These are phyloP conservation scores for Gambusia affinis DNA, from an alignment of 2,113 vertebrate species.

Conservation along the genomic window DNA sequence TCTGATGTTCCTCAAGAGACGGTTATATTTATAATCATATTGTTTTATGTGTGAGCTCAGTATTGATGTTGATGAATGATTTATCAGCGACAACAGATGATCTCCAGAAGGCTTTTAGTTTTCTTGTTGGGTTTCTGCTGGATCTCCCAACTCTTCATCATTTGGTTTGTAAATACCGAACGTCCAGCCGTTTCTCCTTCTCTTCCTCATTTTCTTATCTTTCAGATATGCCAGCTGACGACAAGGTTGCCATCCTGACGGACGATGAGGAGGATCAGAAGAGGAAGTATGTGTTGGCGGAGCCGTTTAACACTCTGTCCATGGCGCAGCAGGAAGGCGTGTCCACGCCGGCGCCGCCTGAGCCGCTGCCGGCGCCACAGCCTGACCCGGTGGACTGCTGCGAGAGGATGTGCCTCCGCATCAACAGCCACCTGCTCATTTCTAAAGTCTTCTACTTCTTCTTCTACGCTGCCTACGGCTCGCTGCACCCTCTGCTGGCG, in stretches of 20 bases:
- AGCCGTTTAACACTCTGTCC: constrained; percentile 85
- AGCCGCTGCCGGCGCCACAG: constrained; percentile 43
- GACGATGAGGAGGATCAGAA: constrained; percentile 97
- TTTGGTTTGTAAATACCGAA: constrained; percentile 17
- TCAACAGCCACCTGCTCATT: constrained; percentile 91
- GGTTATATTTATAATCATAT: constrained; percentile 1
- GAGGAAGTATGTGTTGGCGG: constrained; percentile 89
- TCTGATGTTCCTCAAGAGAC: constrained; percentile 1
- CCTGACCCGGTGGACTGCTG: constrained; percentile 86
- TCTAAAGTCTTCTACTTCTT: constrained; percentile 99
- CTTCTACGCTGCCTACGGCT: constrained; percentile 97
- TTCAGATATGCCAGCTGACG: constrained; percentile 88
- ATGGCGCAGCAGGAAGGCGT: constrained; percentile 63
- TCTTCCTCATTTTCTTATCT: constrained; percentile 39
- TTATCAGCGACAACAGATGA: not conserved
- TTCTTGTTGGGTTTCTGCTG: not conserved
- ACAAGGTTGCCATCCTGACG: constrained; percentile 94
- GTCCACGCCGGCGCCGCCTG: constrained; percentile 29
- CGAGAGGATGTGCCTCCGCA: constrained; percentile 86
- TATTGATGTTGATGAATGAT: constrained; percentile 11
- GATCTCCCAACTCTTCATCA: not conserved
- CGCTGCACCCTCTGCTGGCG: constrained; percentile 91
- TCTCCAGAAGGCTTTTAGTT: not conserved
- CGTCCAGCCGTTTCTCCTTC: not conserved
- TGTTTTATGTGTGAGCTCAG: not conserved